phyloP scores from a whole-genome alignment of 1,140 invertebrate species.

The Sycophaga agraensis region DNA sequence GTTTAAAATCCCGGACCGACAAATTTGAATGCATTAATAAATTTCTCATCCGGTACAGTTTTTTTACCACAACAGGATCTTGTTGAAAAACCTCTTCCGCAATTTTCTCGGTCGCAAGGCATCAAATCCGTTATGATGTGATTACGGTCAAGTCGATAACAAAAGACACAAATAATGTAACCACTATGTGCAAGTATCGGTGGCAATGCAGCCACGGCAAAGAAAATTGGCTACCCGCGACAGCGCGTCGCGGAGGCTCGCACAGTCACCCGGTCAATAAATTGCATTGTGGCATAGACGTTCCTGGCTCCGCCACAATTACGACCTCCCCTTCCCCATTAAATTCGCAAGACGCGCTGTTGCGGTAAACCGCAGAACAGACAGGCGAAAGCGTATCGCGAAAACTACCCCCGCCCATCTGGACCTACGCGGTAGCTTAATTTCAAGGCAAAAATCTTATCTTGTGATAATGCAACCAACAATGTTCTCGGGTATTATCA shows the following conservation, averaged over 20 bases:
- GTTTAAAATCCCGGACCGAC: too few species aligned
- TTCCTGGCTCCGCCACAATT: constrained; percentile 7
- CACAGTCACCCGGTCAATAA: constrained; percentile 12
- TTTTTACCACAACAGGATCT: too few species aligned
- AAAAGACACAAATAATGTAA: too few species aligned
- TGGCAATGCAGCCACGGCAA: neutral
- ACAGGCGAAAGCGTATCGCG: neutral
- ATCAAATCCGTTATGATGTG: too few species aligned
- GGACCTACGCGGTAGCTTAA: neutral
- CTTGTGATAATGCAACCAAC: too few species aligned
- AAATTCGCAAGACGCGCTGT: constrained; percentile 24
- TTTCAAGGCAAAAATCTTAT: neutral
- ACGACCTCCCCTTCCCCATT: constrained; percentile 11
- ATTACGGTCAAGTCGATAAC: too few species aligned
- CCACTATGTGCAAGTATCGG: neutral
- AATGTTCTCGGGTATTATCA: too few species aligned
- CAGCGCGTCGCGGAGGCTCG: neutral
- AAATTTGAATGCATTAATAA: too few species aligned
- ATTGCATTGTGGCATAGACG: constrained; percentile 9
- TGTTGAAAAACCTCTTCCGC: too few species aligned
- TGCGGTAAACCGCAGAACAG: constrained; percentile 6
- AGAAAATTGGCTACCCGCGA: neutral
- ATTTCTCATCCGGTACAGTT: too few species aligned
- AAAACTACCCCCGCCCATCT: neutral
- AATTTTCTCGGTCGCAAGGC: too few species aligned